Base-by-base conservation (phyloP, 1,140 invertebrate genomes). In the Hormaphis cornu region DNA sequence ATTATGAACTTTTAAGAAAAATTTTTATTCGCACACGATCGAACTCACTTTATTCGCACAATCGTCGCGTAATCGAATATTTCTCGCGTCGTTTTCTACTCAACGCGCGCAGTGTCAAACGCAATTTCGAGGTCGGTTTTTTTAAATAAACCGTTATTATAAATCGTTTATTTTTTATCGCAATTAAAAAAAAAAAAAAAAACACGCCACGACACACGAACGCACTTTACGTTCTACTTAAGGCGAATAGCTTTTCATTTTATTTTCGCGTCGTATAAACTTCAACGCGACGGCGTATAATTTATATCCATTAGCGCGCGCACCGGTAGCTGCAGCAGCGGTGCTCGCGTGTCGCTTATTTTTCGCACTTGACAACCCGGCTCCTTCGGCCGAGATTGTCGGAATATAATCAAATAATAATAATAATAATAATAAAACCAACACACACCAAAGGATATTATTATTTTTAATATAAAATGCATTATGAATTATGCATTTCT, bases 401-500 rank as follows among this genome's bases (percentile, higher is more conserved):
- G n/a, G n/a, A n/a, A n/a, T n/a, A n/a, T n/a, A n/a, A n/a, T n/a
- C n/a, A n/a, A n/a, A n/a, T n/a, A n/a, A n/a, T n/a, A n/a, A n/a
- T n/a, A n/a, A n/a, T n/a, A n/a, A n/a, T n/a, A n/a, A n/a, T n/a
- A n/a, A n/a, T 58, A 20, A 40, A 37, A 58, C 6, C 22, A 40
- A 58, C 22, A 37, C 33, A 35, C 14, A 24, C 54, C 54, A 58
- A 58, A 58, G 54, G 14, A 24, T n/a, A n/a, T n/a, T n/a, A n/a
- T n/a, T n/a, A n/a, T n/a, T n/a, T n/a, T n/a, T n/a, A n/a, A n/a
- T n/a, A n/a, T n/a, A n/a, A n/a, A n/a, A n/a, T n/a, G n/a, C 33
- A 37, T 58, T 58, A 58, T 24, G 33, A 58, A 58, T 40, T 40
- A 56, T 37, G 53, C 53, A 37, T 56, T 37, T 35, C 30, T n/a